These are phyloP conservation scores for Anaspis maculata DNA, from an alignment of 2,888 invertebrate species.

Conservation along the genomic window DNA sequence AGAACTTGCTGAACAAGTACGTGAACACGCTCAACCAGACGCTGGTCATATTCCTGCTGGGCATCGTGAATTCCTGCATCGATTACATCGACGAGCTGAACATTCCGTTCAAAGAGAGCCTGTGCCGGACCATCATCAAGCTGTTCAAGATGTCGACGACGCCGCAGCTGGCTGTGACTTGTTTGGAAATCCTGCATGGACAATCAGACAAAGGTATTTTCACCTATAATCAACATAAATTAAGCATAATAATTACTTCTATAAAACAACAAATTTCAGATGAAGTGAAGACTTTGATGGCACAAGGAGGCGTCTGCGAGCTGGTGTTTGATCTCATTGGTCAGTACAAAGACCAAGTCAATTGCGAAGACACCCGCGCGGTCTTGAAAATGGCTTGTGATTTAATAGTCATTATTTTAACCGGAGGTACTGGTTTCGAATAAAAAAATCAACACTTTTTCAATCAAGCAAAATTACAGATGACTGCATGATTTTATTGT, in stretches of 20 bases:
- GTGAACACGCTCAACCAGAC: conserved; percentile 49
- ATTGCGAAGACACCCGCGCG: conserved; percentile 57
- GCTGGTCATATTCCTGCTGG: conserved; percentile 47
- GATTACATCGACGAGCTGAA: conserved; percentile 53
- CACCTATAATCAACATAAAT: no score
- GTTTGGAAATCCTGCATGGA: conserved; percentile 65
- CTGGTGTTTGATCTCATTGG: conserved; percentile 67
- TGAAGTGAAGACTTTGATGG: conserved; percentile 66
- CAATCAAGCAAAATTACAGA: conserved; percentile 49
- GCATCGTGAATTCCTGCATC: conserved; percentile 53
- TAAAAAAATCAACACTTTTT: conserved; percentile 1
- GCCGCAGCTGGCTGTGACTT: conserved; percentile 65
- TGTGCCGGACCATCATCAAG: conserved; percentile 46
- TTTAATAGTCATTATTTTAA: conserved; percentile 73
- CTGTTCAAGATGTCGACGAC: conserved; percentile 57
- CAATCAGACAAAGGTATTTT: conserved; percentile 68
- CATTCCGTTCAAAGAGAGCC: conserved; percentile 27
- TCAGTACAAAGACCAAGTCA: conserved; percentile 53
- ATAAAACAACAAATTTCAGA: conserved; percentile 47
- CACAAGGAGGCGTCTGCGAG: conserved; percentile 68
- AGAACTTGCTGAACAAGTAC: conserved; percentile 46
- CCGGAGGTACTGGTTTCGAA: conserved; percentile 63
- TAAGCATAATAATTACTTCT: no score
- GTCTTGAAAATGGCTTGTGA: conserved; percentile 80
- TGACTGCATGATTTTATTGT: conserved; percentile 80